Evolutionary conservation across 2,113 vertebrate species (phyloP).

Genomic region (Apteryx mantelli): DNA sequence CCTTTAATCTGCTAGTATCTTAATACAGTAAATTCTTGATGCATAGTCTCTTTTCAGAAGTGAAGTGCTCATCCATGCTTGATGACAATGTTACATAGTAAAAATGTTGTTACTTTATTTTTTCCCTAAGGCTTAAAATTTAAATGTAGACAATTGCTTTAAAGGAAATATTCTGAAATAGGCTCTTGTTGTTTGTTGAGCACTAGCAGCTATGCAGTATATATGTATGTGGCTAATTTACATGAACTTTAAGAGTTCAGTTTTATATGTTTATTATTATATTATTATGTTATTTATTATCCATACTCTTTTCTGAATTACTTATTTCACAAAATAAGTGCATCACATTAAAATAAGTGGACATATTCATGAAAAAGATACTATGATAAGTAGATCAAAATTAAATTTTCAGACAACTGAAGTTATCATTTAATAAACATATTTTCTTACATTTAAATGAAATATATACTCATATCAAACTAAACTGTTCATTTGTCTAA

Average conservation of each 20-base stretch:
- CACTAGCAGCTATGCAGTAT: background rate
- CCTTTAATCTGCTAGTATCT: background rate
- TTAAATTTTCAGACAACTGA: background rate
- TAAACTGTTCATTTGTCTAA: background rate
- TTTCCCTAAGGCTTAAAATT: slow-evolving; percentile 39
- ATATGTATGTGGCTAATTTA: background rate
- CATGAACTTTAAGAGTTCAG: background rate
- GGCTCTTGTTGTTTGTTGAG: slow-evolving; percentile 5
- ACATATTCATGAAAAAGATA: background rate
- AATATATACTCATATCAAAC: background rate
- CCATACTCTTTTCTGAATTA: background rate
- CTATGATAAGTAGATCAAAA: background rate
- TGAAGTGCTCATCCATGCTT: slow-evolving; percentile 11
- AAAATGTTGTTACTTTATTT: slow-evolving; percentile 30
- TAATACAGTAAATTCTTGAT: background rate
- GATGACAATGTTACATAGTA: background rate
- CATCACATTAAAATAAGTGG: background rate
- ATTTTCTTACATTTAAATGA: background rate
- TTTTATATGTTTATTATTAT: background rate
- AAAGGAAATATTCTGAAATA: slow-evolving; percentile 20
- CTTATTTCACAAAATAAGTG: background rate
- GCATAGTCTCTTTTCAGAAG: background rate
- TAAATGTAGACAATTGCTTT: slow-evolving; percentile 12
- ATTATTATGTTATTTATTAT: background rate
- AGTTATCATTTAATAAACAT: background rate